Conservation (phyloP, 2,888 invertebrate species). For the Mamestra brassicae region DNA sequence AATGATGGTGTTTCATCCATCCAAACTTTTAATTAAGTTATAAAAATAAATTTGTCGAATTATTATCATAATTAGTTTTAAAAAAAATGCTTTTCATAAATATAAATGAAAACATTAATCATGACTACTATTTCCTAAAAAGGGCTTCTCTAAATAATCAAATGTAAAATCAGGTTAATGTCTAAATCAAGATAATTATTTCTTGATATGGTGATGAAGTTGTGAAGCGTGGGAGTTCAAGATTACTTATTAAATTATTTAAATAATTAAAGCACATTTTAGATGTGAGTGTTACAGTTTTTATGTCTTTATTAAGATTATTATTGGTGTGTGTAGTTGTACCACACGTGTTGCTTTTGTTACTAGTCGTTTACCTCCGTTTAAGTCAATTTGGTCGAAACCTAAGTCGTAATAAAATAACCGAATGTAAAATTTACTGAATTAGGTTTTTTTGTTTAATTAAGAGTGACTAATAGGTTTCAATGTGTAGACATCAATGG, state of each 20-base stretch:
- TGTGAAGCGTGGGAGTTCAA: slow-evolving; percentile 37
- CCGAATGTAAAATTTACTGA: background rate
- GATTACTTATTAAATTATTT: slow-evolving; percentile 20
- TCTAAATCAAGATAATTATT: slow-evolving; percentile 39
- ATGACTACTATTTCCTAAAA: slow-evolving; percentile 19
- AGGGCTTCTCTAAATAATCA: slow-evolving; percentile 15
- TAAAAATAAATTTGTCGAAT: slow-evolving; percentile 31
- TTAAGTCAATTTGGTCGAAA: background rate
- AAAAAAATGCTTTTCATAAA: background rate
- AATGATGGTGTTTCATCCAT: background rate
- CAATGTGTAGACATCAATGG: no score
- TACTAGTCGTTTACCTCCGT: background rate
- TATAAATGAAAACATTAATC: slow-evolving; percentile 8
- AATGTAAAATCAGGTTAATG: slow-evolving; percentile 38
- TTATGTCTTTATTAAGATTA: slow-evolving; percentile 20
- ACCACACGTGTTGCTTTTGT: slow-evolving; percentile 16
- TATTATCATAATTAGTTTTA: background rate
- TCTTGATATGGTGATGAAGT: slow-evolving; percentile 27
- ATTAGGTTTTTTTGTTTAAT: background rate
- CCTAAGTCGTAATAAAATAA: background rate
- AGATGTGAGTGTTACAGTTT: slow-evolving; percentile 1
- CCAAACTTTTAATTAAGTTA: slow-evolving; percentile 25
- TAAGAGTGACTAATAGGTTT: background rate
- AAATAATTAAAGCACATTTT: slow-evolving; percentile 39
- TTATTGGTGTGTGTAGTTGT: background rate